Evolutionary conservation across 2,113 vertebrate species (phyloP).

Genomic region (Dromiciops gliroides): DNA sequence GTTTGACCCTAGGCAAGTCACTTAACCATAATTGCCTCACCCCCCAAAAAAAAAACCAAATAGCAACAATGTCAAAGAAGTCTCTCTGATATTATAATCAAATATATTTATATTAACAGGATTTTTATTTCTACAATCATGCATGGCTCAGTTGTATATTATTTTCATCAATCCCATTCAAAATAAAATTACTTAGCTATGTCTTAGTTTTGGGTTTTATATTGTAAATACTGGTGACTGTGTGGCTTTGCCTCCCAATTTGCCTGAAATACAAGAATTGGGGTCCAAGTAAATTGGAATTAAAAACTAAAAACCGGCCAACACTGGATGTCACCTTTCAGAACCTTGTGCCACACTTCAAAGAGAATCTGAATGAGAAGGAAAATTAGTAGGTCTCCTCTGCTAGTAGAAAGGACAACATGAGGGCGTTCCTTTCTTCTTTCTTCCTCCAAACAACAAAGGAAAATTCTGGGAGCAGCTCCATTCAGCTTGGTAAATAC

Average conservation of each 20-base stretch:
- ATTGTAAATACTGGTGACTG: not conserved
- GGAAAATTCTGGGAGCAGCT: not conserved
- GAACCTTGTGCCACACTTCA: not conserved
- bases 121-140: slow-evolving; percentile 2
- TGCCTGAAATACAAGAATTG: not conserved
- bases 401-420: too few relatives aligned
- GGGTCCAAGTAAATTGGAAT: not conserved
- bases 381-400: too few relatives aligned
- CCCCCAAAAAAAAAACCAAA: too few relatives aligned
- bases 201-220: not conserved
- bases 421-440: not conserved
- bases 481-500: not conserved
- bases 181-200: slow-evolving; percentile 12
- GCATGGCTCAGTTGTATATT: not conserved
- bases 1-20: too few relatives aligned
- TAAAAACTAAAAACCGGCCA: not conserved
- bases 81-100: not conserved
- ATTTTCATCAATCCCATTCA: not conserved
- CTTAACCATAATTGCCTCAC: too few relatives aligned
- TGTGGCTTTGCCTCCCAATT: not conserved
- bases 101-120: not conserved
- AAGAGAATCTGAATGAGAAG: not conserved
- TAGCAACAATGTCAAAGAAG: not conserved
- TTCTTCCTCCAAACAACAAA: not conserved
- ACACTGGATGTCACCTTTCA: not conserved